Percentiles rank a stretch among this genome's conserved stretches.
phyloP scores from a whole-genome alignment of 2,888 invertebrate genomes.

The Oligia latruncula region DNA sequence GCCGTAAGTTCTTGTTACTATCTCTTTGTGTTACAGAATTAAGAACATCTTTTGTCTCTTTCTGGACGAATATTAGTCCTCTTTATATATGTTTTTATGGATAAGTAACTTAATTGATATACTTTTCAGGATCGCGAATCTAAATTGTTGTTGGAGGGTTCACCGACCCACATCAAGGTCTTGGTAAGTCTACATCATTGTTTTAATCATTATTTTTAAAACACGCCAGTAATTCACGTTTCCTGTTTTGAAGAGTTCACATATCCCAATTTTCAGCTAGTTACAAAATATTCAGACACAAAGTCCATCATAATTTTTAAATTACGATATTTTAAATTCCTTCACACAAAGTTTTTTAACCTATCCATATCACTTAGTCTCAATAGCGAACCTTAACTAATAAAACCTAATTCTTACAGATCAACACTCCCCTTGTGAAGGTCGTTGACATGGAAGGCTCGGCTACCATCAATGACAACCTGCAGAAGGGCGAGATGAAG shows the following conservation, averaged over 20 bases:
- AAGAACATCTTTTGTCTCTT: neutral
- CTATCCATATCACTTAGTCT: neutral
- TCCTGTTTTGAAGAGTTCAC: neutral
- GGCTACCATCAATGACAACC: conserved; percentile 84
- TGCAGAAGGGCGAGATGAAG: conserved; percentile 88
- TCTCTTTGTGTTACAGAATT: neutral
- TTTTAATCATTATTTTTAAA: neutral
- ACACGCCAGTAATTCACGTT: neutral
- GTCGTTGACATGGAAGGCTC: conserved; percentile 88
- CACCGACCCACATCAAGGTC: conserved; percentile 80
- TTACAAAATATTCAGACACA: neutral
- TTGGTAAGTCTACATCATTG: conserved; percentile 75
- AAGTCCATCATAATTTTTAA: neutral
- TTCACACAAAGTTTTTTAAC: neutral
- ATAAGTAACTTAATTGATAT: conserved; percentile 12
- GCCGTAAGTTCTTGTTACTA: conserved; percentile 73
- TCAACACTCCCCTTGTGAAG: conserved; percentile 87
- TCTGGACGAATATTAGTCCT: neutral
- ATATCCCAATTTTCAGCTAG: neutral
- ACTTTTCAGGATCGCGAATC: conserved; percentile 81
- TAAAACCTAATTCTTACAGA: conserved; percentile 63
- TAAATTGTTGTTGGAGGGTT: conserved; percentile 81
- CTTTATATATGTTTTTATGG: neutral
- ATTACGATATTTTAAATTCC: neutral
- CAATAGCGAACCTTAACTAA: conserved; percentile 1